phyloP scores from a whole-genome alignment of 37 sponge, comb jelly and placozoan genomes.

The Axinella damicornis region DNA sequence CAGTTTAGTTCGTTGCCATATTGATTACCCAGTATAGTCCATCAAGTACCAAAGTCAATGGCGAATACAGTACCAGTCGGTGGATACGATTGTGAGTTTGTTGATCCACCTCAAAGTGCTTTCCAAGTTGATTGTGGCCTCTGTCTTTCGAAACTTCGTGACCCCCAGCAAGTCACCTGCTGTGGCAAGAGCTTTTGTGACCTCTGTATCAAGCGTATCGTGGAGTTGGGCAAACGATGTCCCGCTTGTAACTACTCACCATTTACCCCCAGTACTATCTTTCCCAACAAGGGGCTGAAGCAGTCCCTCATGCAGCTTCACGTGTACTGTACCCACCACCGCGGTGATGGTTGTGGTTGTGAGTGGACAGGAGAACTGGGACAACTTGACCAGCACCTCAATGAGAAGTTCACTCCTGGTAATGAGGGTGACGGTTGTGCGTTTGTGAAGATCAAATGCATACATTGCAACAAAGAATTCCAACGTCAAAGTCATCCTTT shows the following conservation, averaged over 20 bases:
- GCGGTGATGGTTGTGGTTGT: neutral
- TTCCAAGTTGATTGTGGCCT: conserved; percentile 2
- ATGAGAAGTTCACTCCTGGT: neutral
- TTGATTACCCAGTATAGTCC: too few species aligned
- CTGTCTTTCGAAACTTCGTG: conserved; percentile 9
- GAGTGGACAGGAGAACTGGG: conserved; percentile 13
- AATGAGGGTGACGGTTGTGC: neutral
- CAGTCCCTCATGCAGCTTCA: neutral
- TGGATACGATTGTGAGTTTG: conserved; percentile 14
- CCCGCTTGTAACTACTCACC: neutral
- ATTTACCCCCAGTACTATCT: neutral
- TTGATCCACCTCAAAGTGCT: neutral
- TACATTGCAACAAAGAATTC: neutral
- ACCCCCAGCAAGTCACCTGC: conserved; percentile 8
- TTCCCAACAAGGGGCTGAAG: conserved; percentile 13
- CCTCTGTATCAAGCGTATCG: neutral
- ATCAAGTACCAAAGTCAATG: too few species aligned
- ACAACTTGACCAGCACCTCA: neutral
- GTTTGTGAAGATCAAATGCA: neutral
- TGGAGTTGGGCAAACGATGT: conserved; percentile 3
- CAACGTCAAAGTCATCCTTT: neutral
- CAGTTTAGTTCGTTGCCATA: too few species aligned
- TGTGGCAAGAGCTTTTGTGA: conserved; percentile 14
- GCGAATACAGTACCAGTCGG: too few species aligned
- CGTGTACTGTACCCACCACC: neutral